Evolutionary conservation across 2,888 invertebrate species (phyloP).

Genomic region (Campaea margaritaria): DNA sequence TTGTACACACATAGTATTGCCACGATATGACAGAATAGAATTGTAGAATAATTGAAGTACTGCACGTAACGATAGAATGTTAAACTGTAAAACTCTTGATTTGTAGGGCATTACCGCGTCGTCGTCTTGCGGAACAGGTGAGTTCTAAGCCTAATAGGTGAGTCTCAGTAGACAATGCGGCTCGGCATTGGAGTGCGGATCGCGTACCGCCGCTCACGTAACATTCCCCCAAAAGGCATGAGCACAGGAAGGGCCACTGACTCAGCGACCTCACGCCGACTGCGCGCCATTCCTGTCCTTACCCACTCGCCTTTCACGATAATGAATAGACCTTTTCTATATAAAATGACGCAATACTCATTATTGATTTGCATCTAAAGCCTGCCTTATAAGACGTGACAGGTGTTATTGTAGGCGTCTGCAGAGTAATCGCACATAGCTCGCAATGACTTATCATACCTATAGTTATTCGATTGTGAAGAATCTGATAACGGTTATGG

Average conservation of each 20-base stretch:
- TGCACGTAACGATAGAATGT: no score
- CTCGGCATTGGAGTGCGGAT: constrained; percentile 65
- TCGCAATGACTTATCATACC: constrained; percentile 19
- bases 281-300: constrained; percentile 41
- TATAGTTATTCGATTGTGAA: constrained; percentile 29
- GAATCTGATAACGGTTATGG: constrained; percentile 7
- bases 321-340: constrained; percentile 60
- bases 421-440: constrained; percentile 28
- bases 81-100: background rate
- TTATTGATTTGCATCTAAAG: constrained; percentile 67
- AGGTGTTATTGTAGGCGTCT: constrained; percentile 48
- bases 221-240: constrained; percentile 72
- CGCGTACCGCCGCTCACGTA: constrained; percentile 74
- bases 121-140: constrained; percentile 2
- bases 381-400: constrained; percentile 56
- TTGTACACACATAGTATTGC: no score
- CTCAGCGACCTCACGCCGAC: constrained; percentile 70
- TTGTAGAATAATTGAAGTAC: no score
- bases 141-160: constrained; percentile 25
- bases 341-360: constrained; percentile 64
- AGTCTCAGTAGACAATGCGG: constrained; percentile 58
- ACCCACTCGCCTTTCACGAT: constrained; percentile 74
- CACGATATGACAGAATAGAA: no score
- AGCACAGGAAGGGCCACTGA: constrained; percentile 79
- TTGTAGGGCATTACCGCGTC: background rate